Conservation (phyloP, 1,140 invertebrate species). For the Heliothis virescens region DNA sequence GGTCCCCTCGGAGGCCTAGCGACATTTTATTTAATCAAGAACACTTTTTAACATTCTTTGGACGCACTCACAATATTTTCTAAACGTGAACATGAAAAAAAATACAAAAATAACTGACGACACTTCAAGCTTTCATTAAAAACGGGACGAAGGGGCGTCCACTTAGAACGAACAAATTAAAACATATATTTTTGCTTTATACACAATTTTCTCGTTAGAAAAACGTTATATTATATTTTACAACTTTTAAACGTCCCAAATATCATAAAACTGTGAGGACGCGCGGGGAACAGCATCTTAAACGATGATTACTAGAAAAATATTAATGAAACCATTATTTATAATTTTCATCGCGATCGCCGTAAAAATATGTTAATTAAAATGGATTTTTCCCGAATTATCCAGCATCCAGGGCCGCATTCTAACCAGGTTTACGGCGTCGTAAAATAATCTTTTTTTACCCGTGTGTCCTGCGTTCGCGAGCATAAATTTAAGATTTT, state of each 20-base stretch:
- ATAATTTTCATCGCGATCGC: conserved; percentile 39
- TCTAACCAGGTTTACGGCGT: conserved; percentile 69
- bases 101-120: conserved; percentile 57
- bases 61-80: conserved; percentile 76
- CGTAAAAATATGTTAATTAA: conserved; percentile 72
- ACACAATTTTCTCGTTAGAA: background rate
- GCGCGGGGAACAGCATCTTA: conserved; percentile 9
- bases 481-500: conserved; percentile 77
- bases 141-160: conserved; percentile 38
- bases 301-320: conserved; percentile 40
- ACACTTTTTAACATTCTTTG: conserved; percentile 81
- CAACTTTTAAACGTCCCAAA: background rate
- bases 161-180: conserved; percentile 28
- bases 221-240: background rate
- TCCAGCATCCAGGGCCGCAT: conserved; percentile 60
- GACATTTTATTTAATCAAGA: conserved; percentile 83
- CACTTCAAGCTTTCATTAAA: conserved; percentile 65
- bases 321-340: conserved; percentile 42
- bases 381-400: conserved; percentile 70
- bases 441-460: conserved; percentile 71
- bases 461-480: conserved; percentile 58
- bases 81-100: conserved; percentile 73
- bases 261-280: conserved; percentile 10
- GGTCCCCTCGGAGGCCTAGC: conserved; percentile 59
- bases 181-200: conserved; percentile 8